Evolutionary conservation across 2,113 vertebrate species (phyloP).

Genomic region (Rostratula benghalensis): DNA sequence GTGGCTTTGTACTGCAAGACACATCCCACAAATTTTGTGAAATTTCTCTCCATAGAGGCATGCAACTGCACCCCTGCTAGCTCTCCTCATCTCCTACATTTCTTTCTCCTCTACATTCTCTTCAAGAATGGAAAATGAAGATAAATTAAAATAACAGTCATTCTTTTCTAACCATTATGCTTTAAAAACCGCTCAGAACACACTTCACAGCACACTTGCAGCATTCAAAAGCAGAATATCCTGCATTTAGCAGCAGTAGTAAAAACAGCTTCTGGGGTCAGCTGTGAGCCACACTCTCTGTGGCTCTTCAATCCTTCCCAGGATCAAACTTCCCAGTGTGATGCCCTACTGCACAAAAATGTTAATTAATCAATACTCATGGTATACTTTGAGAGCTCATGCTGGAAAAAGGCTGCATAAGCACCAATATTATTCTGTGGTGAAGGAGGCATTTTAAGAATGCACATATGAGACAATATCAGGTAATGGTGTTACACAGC

Average conservation of each 20-base stretch:
- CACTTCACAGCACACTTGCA: neutral
- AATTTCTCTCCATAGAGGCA: neutral
- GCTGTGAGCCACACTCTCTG: neutral
- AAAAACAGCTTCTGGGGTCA: neutral
- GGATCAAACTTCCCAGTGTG: neutral
- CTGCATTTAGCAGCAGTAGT: neutral
- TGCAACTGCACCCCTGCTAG: neutral
- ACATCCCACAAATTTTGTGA: neutral
- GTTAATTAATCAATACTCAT: neutral
- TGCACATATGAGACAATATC: neutral
- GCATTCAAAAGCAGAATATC: neutral
- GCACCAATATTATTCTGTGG: neutral
- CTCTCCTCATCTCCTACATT: neutral
- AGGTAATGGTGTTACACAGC: neutral
- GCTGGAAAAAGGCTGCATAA: neutral
- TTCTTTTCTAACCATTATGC: neutral
- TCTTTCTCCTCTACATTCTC: neutral
- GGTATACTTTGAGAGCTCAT: neutral
- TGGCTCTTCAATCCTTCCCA: neutral
- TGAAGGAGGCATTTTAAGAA: neutral
- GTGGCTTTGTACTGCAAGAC: neutral
- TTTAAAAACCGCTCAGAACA: neutral
- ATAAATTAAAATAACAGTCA: neutral
- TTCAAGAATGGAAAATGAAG: neutral
- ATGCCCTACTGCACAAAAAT: neutral